These are phyloP conservation scores for Notospermus geniculatus DNA, from an alignment of 1,140 invertebrate genomes.

Conservation along the genomic window DNA sequence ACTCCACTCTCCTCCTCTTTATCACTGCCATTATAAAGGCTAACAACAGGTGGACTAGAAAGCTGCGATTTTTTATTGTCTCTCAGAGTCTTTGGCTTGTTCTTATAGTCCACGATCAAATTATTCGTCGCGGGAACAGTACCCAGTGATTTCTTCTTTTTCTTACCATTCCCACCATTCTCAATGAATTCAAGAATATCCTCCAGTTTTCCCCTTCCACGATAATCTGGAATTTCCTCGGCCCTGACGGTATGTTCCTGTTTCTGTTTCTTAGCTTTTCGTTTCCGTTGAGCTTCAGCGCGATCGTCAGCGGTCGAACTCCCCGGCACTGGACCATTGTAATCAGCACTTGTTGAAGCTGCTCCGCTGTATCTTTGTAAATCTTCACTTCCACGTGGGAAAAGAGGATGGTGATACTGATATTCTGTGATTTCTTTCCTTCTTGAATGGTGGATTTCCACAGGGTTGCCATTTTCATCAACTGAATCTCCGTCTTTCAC, in stretches of 20 bases:
- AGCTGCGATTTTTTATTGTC: background rate
- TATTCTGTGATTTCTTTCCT: background rate
- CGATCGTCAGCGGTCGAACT: background rate
- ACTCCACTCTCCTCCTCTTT: constrained; percentile 1
- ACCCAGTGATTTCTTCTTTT: background rate
- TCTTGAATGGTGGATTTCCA: too few species aligned
- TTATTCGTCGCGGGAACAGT: constrained; percentile 22
- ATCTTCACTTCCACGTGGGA: too few species aligned
- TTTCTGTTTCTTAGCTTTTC: constrained; percentile 25
- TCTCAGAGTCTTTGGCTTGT: constrained; percentile 29
- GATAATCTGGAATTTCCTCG: constrained; percentile 36
- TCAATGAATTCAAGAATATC: constrained; percentile 38
- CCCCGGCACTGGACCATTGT: background rate
- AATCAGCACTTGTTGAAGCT: background rate
- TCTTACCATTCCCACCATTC: background rate
- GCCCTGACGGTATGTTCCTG: constrained; percentile 23
- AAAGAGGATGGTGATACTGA: background rate
- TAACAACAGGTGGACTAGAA: background rate
- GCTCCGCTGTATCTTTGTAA: background rate
- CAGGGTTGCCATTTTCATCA: constrained; percentile 11
- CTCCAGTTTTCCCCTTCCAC: constrained; percentile 32
- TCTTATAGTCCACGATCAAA: constrained; percentile 34
- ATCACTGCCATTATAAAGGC: background rate
- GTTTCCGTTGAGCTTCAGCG: constrained; percentile 4
- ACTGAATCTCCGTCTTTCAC: background rate